phyloP scores from a whole-genome alignment of 2,113 vertebrate species.

The Saguinus midas region DNA sequence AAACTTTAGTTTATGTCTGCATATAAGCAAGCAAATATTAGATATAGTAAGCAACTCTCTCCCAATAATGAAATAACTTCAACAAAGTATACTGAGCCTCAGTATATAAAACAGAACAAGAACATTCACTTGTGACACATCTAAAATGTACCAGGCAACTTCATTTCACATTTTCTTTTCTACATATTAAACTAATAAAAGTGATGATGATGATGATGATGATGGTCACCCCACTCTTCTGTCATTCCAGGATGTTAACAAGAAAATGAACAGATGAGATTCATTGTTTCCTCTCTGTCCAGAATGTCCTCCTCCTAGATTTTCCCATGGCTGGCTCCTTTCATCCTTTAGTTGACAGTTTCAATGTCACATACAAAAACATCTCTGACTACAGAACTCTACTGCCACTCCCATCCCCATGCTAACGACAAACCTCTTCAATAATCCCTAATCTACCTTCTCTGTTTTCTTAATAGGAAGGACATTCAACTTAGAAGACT shows the following conservation, averaged over 20 bases:
- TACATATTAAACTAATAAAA: neutral
- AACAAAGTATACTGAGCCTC: neutral
- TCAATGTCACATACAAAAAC: neutral
- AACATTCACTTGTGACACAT: neutral
- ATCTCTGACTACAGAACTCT: neutral
- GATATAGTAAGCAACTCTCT: neutral
- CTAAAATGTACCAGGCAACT: neutral
- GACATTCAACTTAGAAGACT: neutral
- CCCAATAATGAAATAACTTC: neutral
- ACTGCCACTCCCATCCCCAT: neutral
- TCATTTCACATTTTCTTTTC: neutral
- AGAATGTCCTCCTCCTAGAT: neutral
- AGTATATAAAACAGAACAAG: neutral
- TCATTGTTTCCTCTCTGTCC: neutral
- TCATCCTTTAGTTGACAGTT: neutral
- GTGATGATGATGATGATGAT: neutral
- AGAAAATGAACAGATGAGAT: neutral
- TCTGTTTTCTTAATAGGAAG: neutral
- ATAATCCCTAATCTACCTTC: neutral
- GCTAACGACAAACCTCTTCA: neutral
- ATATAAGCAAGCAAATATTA: neutral
- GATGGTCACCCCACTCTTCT: neutral
- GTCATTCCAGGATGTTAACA: neutral
- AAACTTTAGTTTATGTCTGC: neutral
- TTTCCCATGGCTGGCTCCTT: neutral